Conservation (phyloP, 2,888 invertebrate species). For the Gandaritis pyraliata region DNA sequence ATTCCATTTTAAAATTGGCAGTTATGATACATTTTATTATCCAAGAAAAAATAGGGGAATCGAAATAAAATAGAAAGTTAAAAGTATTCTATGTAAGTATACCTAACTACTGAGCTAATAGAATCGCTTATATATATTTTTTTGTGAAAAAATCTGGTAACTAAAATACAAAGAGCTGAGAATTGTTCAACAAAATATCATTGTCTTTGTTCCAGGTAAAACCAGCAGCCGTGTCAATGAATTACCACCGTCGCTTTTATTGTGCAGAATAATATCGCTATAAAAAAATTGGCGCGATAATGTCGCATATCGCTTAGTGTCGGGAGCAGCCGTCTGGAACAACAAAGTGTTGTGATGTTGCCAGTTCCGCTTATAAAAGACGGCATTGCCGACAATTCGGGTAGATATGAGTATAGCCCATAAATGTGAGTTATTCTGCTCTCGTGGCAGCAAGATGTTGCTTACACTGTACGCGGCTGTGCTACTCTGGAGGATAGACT, state of each 20-base stretch:
- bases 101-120: no score
- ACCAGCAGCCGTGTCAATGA: slow-evolving; percentile 47
- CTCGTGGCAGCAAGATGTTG: slow-evolving; percentile 70
- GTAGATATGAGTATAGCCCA: slow-evolving; percentile 70
- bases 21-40: no score
- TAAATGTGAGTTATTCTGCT: slow-evolving; percentile 66
- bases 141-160: not conserved
- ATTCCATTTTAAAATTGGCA: no score
- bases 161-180: not conserved
- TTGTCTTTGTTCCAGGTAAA: slow-evolving; percentile 57
- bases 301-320: slow-evolving; percentile 52
- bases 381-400: slow-evolving; percentile 68
- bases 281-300: slow-evolving; percentile 40
- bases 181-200: slow-evolving; percentile 19
- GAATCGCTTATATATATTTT: no score
- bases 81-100: no score
- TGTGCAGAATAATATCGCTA: slow-evolving; percentile 37
- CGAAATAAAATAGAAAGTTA: no score
- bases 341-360: slow-evolving; percentile 76
- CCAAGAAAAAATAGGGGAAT: no score
- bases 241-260: slow-evolving; percentile 49
- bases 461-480: slow-evolving; percentile 69
- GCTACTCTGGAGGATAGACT: slow-evolving; percentile 77
- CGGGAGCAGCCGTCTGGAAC: slow-evolving; percentile 53
- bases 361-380: slow-evolving; percentile 61